Evolutionary conservation across 2,797 vertebrate genomes (phyloP), one percentile per base, ranked within the genome.

Genomic region (Enteromius viviparus): DNA sequence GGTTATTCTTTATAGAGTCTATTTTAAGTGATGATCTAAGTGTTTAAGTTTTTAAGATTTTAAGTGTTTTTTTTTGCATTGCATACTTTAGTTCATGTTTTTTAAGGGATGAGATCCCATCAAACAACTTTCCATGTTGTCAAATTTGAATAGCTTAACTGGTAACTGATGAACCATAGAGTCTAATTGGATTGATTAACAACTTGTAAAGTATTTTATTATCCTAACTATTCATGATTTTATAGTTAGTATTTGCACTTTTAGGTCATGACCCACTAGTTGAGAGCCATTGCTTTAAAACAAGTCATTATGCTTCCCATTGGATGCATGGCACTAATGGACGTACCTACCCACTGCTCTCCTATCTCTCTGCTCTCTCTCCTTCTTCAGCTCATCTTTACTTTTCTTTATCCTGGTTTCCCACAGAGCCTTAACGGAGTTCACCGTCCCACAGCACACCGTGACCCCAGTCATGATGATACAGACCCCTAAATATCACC

Each of bases 381-480:
- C 93, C 68, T 86, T 94, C 84, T 90, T 93, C 78, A 94, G 80
- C 40, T 96, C 95, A 84, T 96, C 94, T 78, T 89, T 94, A 87
- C 92, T 91, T 80, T 90, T 96, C 89, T 92, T 91, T 91, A 98
- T 98, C 90, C 96, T 94, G 19, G 92, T 95, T 92, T 98, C 97
- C 97, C 97, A 99, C 60, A 98, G 93, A 68, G 95, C 90, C 88
- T 96, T 98, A 80, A 96, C 93, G 81, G 96, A 94, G 88, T 89
- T 91, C 84, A 99, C 96, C 0, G 96, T 92, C 68, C 96, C 93
- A 11, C 89, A n/a, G 6, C 93, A 94, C 53, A 91, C 88, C 0
- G 83, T 90, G 81, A 94, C 91, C 78, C 93, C 95, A 81, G 93
- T 90, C 96, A 97, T 97, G 62, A 64, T 65, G 26, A 49, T 49